A percentile compares a stretch with the other conserved stretches of the same genome.
phyloP scores from a whole-genome alignment of 2,888 invertebrate genomes.

The Syrphus vitripennis region DNA sequence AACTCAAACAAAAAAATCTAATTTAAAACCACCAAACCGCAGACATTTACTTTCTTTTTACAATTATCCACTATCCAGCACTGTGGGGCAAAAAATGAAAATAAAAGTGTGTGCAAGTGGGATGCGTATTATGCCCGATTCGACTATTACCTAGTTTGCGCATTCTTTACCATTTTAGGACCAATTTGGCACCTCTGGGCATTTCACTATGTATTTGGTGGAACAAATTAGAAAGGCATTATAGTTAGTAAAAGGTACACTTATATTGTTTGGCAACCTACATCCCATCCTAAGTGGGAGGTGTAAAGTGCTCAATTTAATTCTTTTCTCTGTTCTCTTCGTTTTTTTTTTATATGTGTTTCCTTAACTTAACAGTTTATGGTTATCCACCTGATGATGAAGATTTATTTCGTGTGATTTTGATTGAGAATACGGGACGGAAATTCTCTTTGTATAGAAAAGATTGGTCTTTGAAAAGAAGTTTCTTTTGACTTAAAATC shows the following conservation, averaged over 20 bases:
- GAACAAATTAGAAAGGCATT: slow-evolving; percentile 22
- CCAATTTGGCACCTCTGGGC: slow-evolving; percentile 46
- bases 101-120: slow-evolving; percentile 55
- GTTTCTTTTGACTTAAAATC: slow-evolving; percentile 23
- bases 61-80: slow-evolving; percentile 19
- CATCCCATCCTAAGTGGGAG: slow-evolving; percentile 40
- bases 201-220: slow-evolving; percentile 15
- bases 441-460: slow-evolving; percentile 23
- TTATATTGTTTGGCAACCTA: slow-evolving; percentile 50
- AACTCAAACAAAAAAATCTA: slow-evolving; percentile 45
- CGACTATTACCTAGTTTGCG: not conserved
- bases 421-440: not conserved
- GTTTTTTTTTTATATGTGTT: not conserved
- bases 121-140: slow-evolving; percentile 17
- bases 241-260: slow-evolving; percentile 45
- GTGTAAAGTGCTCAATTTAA: slow-evolving; percentile 43
- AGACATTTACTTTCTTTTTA: slow-evolving; percentile 61
- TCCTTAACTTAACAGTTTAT: slow-evolving; percentile 12
- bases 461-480: slow-evolving; percentile 8
- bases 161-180: slow-evolving; percentile 44
- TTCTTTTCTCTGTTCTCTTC: slow-evolving; percentile 23
- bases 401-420: slow-evolving; percentile 33
- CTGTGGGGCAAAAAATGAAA: slow-evolving; percentile 59
- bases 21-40: slow-evolving; percentile 50
- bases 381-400: slow-evolving; percentile 3